These are phyloP conservation scores for Hestina assimilis DNA, from an alignment of 1,140 invertebrate genomes.

Conservation along the genomic window DNA sequence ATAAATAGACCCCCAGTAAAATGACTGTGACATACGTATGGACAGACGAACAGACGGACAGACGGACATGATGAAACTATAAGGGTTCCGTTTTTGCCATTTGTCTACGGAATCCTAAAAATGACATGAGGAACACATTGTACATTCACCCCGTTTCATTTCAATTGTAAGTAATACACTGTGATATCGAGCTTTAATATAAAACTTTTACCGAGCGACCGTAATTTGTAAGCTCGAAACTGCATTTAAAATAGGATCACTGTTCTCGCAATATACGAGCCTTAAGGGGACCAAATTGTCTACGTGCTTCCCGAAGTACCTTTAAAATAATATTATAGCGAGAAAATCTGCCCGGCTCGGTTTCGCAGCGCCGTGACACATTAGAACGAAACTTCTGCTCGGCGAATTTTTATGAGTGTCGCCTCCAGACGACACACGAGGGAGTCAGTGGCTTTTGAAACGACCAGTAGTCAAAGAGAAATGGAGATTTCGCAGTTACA, in stretches of 20 bases:
- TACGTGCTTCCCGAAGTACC: slow-evolving; percentile 27
- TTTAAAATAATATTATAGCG: slow-evolving; percentile 25
- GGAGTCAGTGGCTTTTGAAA: slow-evolving; percentile 65
- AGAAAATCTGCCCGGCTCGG: slow-evolving; percentile 21
- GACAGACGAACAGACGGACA: too few relatives aligned
- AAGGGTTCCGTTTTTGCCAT: too few relatives aligned
- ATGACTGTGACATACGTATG: too few relatives aligned
- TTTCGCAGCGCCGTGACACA: slow-evolving; percentile 38
- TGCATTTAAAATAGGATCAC: slow-evolving; percentile 13
- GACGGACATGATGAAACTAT: too few relatives aligned
- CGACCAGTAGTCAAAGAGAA: slow-evolving; percentile 69
- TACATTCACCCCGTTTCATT: too few relatives aligned
- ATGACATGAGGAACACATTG: too few relatives aligned
- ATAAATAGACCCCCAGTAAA: too few relatives aligned
- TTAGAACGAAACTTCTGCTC: slow-evolving; percentile 53
- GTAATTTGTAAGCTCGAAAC: slow-evolving; percentile 5
- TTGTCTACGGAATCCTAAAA: too few relatives aligned
- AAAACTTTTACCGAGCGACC: background rate
- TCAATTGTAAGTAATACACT: background rate
- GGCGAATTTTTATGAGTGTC: slow-evolving; percentile 72
- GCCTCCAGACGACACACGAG: slow-evolving; percentile 58
- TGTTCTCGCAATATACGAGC: slow-evolving; percentile 17
- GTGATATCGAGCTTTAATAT: background rate
- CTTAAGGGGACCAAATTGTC: slow-evolving; percentile 20
- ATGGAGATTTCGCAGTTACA: slow-evolving; percentile 72